Percentiles rank a stretch among this genome's conserved stretches.
Evolutionary conservation across 2,797 vertebrate genomes (phyloP).

Genomic region (Hydrocynus forskahlii): DNA sequence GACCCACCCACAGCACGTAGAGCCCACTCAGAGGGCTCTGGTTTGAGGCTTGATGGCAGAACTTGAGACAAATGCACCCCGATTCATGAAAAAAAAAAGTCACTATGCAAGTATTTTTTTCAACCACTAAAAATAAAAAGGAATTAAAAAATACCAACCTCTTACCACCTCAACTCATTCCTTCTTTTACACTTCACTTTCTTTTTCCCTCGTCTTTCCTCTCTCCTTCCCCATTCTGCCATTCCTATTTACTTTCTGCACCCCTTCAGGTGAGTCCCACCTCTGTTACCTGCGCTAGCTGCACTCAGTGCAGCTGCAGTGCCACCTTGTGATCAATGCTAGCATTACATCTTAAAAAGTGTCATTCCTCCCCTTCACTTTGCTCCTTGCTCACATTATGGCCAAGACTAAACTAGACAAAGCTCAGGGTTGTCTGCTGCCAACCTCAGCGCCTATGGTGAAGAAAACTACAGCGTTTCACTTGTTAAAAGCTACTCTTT

Average conservation of each 20-base stretch:
- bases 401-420: constrained; percentile 42
- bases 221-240: constrained; percentile 25
- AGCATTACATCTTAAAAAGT: constrained; percentile 68
- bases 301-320: constrained; percentile 68
- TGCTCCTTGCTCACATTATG: constrained; percentile 50
- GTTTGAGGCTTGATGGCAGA: constrained; percentile 44
- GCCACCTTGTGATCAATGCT: constrained; percentile 70
- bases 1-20: constrained; percentile 23
- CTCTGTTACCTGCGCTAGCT: constrained; percentile 20
- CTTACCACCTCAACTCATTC: constrained; percentile 28
- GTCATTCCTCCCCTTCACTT: constrained; percentile 65
- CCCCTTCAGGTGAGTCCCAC: too few relatives aligned
- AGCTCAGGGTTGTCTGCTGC: constrained; percentile 69
- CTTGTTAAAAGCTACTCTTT: constrained; percentile 55
- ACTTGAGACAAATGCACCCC: constrained; percentile 27
- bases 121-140: constrained; percentile 32
- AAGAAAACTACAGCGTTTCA: constrained; percentile 55
- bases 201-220: constrained; percentile 5
- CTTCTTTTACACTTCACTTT: constrained; percentile 45
- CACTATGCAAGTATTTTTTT: constrained; percentile 27
- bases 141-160: constrained; percentile 2
- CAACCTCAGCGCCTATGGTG: constrained; percentile 67
- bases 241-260: constrained; percentile 11
- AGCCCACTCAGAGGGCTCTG: constrained; percentile 19
- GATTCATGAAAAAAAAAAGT: constrained; percentile 7